These are phyloP conservation scores for Coracopsis vasa DNA, from an alignment of 2,113 vertebrate species.

Conservation along the genomic window DNA sequence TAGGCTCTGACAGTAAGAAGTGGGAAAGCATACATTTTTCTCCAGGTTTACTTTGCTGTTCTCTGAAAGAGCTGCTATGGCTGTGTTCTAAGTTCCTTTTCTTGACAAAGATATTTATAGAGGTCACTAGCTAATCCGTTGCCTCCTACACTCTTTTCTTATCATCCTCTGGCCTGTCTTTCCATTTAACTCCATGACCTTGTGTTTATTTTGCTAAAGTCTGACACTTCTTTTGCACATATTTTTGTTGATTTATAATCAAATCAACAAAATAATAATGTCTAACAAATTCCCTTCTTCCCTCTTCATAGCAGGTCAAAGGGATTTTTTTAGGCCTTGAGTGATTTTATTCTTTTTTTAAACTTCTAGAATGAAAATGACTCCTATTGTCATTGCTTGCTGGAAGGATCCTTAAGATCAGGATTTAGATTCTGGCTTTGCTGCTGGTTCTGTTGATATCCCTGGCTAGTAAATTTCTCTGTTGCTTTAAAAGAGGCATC, in stretches of 20 bases:
- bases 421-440: background rate
- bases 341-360: background rate
- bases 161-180: background rate
- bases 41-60: background rate
- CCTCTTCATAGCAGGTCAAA: background rate
- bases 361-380: background rate
- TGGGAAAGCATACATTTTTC: background rate
- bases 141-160: background rate
- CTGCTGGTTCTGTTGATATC: background rate
- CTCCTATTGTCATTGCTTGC: background rate
- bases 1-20: background rate
- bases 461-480: background rate
- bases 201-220: background rate
- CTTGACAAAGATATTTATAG: background rate
- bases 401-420: background rate
- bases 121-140: background rate
- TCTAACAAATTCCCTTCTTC: background rate
- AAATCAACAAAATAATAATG: background rate
- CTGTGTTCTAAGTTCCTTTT: background rate
- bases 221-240: background rate
- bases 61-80: background rate
- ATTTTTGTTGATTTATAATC: background rate
- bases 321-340: background rate
- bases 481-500: background rate
- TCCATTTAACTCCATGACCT: background rate